These are phyloP conservation scores for Trachelus iudaicus DNA, from an alignment of 2,888 invertebrate species.

Conservation along the genomic window DNA sequence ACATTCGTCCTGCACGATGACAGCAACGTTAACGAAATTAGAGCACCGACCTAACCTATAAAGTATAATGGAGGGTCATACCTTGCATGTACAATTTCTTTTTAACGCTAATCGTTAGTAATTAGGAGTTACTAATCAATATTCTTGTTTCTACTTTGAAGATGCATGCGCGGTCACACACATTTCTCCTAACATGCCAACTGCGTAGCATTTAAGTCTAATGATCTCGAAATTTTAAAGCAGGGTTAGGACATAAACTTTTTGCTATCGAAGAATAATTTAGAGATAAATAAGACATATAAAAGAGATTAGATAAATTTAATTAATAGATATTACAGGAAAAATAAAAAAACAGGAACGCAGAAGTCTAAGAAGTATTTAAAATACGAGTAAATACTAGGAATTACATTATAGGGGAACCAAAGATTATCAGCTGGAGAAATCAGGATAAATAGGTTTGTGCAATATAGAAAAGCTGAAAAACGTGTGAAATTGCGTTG, in stretches of 20 bases:
- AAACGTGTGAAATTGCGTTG: background rate
- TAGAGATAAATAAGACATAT: background rate
- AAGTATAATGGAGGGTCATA: background rate
- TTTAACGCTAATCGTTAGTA: background rate
- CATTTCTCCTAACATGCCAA: background rate
- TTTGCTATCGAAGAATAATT: background rate
- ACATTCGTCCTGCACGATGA: conserved; percentile 1
- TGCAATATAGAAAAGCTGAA: conserved; percentile 24
- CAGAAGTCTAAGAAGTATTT: background rate
- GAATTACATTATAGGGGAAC: background rate
- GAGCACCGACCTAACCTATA: background rate
- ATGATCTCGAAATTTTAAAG: background rate
- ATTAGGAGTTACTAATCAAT: background rate
- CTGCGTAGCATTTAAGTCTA: background rate
- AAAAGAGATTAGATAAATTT: background rate
- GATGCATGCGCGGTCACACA: background rate
- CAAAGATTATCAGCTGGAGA: conserved; percentile 31
- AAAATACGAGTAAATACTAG: background rate
- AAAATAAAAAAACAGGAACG: background rate
- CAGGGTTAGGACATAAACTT: background rate
- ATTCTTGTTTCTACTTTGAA: background rate
- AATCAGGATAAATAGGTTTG: conserved; percentile 47
- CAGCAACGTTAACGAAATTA: conserved; percentile 1
- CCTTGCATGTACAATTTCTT: background rate
- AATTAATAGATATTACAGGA: background rate